phyloP scores from a whole-genome alignment of 2,888 invertebrate genomes.

The Plemyria rubiginata region DNA sequence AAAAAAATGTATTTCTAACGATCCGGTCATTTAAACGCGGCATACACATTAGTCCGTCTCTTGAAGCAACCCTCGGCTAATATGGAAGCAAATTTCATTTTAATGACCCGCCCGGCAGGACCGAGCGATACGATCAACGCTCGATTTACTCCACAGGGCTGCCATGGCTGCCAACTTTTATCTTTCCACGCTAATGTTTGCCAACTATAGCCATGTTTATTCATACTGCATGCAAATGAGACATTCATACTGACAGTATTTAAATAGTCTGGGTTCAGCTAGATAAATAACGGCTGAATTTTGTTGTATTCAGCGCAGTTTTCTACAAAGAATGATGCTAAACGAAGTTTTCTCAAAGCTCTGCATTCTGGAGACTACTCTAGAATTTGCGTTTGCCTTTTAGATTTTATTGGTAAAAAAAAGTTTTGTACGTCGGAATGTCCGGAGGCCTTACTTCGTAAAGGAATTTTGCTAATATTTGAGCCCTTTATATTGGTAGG shows the following conservation, averaged over 20 bases:
- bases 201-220: slow-evolving; percentile 37
- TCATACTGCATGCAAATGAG: slow-evolving; percentile 37
- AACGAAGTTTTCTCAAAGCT: not conserved
- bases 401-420: not conserved
- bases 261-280: slow-evolving; percentile 16
- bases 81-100: slow-evolving; percentile 78
- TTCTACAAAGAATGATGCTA: not conserved
- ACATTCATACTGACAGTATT: slow-evolving; percentile 31
- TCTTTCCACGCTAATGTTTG: slow-evolving; percentile 38
- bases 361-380: not conserved
- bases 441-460: slow-evolving; percentile 1
- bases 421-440: not conserved
- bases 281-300: slow-evolving; percentile 11
- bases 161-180: slow-evolving; percentile 55
- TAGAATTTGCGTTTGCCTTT: not conserved
- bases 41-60: slow-evolving; percentile 35
- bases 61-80: slow-evolving; percentile 46
- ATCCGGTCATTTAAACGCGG: slow-evolving; percentile 20
- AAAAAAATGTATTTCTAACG: not conserved
- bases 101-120: slow-evolving; percentile 67
- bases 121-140: slow-evolving; percentile 63
- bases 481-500: slow-evolving; percentile 3
- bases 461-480: slow-evolving; percentile 6
- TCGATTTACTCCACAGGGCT: slow-evolving; percentile 66
- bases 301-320: slow-evolving; percentile 1